A percentile compares a stretch with the other conserved stretches of the same genome.
These are phyloP conservation scores for Siderastrea radians DNA, from an alignment of 92 coral and sea anemone species.

Conservation along the genomic window DNA sequence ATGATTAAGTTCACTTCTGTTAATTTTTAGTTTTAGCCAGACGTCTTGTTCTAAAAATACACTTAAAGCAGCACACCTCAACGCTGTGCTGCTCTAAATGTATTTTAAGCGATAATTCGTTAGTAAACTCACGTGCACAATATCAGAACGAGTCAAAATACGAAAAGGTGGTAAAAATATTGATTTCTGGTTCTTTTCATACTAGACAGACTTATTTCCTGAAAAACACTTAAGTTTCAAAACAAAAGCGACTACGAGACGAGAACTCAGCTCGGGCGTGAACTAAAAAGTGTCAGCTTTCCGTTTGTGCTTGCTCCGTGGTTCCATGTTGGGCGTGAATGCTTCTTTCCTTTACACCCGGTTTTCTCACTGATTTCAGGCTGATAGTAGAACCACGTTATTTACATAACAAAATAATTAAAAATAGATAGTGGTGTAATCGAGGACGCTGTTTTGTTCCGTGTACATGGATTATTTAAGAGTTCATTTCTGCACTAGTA, in stretches of 20 bases:
- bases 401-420: slow-evolving; percentile 1
- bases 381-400: not conserved
- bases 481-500: no score
- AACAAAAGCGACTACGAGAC: not conserved
- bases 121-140: no score
- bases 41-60: no score
- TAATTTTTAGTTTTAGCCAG: no score
- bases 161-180: no score
- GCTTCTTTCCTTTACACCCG: not conserved
- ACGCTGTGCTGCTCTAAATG: no score
- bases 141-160: no score
- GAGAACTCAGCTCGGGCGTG: not conserved
- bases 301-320: slow-evolving; percentile 3
- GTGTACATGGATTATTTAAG: no score
- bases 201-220: not conserved
- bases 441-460: not conserved
- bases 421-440: slow-evolving; percentile 21
- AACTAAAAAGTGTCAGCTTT: not conserved
- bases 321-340: slow-evolving; percentile 1
- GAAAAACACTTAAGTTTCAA: not conserved
- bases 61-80: no score
- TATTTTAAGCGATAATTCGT: no score
- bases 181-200: no score
- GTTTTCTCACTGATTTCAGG: not conserved
- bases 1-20: no score